phyloP scores from a whole-genome alignment of 2,113 vertebrate genomes.

The Paratilapia polleni region DNA sequence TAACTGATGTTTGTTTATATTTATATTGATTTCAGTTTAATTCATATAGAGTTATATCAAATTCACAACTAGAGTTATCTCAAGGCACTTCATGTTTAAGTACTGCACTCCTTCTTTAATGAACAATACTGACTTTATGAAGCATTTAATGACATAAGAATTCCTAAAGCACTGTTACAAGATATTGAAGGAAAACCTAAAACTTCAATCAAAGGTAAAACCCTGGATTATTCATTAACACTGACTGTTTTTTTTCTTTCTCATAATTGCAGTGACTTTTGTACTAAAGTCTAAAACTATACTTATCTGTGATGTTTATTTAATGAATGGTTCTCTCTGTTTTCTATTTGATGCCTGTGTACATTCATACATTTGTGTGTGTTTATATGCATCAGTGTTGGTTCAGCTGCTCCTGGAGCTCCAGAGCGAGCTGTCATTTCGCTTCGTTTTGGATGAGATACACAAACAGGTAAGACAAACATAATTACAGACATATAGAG shows the following conservation, averaged over 20 bases:
- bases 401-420: slow-evolving; percentile 85
- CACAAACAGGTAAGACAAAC: slow-evolving; percentile 86
- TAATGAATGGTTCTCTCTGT: slow-evolving; percentile 9
- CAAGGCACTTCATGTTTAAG: neutral
- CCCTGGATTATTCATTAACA: neutral
- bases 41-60: neutral
- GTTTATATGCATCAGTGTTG: slow-evolving; percentile 82
- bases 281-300: neutral
- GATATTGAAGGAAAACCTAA: neutral
- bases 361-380: slow-evolving; percentile 35
- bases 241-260: neutral
- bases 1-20: too few relatives aligned
- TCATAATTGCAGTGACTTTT: neutral
- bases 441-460: slow-evolving; percentile 85
- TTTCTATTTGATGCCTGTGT: neutral
- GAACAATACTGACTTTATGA: neutral
- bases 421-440: slow-evolving; percentile 81
- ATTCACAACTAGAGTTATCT: neutral
- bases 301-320: slow-evolving; percentile 6
- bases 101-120: neutral
- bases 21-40: too few relatives aligned
- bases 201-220: neutral
- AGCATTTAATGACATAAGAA: neutral
- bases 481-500: neutral
- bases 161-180: neutral